Evolutionary conservation across 2,888 invertebrate species (phyloP).

Genomic region (Nymphalis c-album): DNA sequence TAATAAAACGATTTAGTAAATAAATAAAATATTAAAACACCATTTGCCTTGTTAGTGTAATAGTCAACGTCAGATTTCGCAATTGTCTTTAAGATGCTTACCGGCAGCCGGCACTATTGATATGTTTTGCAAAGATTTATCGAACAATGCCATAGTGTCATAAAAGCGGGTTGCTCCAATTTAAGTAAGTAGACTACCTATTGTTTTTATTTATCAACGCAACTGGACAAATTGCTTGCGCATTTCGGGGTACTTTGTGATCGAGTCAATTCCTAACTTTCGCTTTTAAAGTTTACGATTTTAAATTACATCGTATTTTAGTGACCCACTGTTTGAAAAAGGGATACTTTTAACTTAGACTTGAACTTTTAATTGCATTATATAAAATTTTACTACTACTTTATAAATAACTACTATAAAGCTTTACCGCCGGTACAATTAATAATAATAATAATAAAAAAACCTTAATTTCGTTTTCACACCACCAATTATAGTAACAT

Average conservation of each 20-base stretch:
- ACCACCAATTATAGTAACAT: too few relatives aligned
- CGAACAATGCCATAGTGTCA: conserved; percentile 42
- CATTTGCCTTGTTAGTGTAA: conserved; percentile 23
- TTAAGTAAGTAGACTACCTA: conserved; percentile 61
- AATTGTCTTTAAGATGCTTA: conserved; percentile 35
- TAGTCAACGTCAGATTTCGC: conserved; percentile 17
- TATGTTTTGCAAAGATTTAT: conserved; percentile 54
- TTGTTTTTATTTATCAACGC: conserved; percentile 66
- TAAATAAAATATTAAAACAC: conserved; percentile 15
- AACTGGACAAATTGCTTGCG: conserved; percentile 68
- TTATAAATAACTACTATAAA: too few relatives aligned
- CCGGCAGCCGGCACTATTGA: conserved; percentile 52
- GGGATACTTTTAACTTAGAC: background rate
- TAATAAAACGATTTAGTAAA: conserved; percentile 16
- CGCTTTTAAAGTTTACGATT: conserved; percentile 54
- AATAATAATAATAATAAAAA: too few relatives aligned
- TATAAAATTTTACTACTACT: background rate
- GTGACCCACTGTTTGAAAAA: background rate
- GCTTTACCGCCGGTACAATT: background rate
- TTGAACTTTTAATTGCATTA: background rate
- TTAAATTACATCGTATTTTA: conserved; percentile 9
- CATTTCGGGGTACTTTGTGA: conserved; percentile 67
- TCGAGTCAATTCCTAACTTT: conserved; percentile 61
- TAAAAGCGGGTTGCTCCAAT: conserved; percentile 69
- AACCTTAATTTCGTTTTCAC: too few relatives aligned